These are phyloP conservation scores for Calameuta filiformis DNA, from an alignment of 2,888 invertebrate species.

Conservation along the genomic window DNA sequence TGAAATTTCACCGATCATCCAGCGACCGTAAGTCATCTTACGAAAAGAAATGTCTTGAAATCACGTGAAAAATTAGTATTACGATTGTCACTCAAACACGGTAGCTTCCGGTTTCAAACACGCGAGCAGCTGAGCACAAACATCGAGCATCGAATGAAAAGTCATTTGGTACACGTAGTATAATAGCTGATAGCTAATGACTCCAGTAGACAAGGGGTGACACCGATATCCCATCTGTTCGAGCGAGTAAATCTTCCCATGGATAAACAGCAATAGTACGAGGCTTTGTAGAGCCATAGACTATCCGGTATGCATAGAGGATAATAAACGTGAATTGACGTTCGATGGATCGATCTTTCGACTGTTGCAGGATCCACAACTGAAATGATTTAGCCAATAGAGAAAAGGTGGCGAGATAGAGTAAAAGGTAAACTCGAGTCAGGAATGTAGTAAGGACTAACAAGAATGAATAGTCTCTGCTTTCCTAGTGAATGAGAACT, in stretches of 20 bases:
- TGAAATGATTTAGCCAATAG: background rate
- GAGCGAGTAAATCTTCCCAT: slow-evolving; percentile 49
- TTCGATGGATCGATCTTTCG: background rate
- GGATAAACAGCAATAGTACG: slow-evolving; percentile 14
- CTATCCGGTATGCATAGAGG: background rate
- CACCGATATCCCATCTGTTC: slow-evolving; percentile 50
- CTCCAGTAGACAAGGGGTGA: slow-evolving; percentile 50
- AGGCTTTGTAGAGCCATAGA: background rate
- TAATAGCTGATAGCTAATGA: slow-evolving; percentile 46
- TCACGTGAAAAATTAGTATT: background rate
- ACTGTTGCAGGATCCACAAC: background rate
- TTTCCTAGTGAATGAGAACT: slow-evolving; percentile 39
- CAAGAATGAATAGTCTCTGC: slow-evolving; percentile 47
- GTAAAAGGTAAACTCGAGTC: background rate
- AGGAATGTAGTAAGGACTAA: slow-evolving; percentile 21
- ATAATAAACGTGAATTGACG: background rate
- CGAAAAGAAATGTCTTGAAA: background rate
- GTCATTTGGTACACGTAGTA: slow-evolving; percentile 13
- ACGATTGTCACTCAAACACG: background rate
- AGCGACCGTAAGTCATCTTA: too few relatives aligned
- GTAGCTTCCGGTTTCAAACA: background rate
- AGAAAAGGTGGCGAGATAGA: background rate
- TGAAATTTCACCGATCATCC: background rate
- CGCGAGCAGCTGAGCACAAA: background rate
- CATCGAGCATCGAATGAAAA: background rate